A percentile compares a stretch with the other conserved stretches of the same genome.
Evolutionary conservation across 2,113 vertebrate genomes (phyloP).

Genomic region (Chrysemys picta): DNA sequence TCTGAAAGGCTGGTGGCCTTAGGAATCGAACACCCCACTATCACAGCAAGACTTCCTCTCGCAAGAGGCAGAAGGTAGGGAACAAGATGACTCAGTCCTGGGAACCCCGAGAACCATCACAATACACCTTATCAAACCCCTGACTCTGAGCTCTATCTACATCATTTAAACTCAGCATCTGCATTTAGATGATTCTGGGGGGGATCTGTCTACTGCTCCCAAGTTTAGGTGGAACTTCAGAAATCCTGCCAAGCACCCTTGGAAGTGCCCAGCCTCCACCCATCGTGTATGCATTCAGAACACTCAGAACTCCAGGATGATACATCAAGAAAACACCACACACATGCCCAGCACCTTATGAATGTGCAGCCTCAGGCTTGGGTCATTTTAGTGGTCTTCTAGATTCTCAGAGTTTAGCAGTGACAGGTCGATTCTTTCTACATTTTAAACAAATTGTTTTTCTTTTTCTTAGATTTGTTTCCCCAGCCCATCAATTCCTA

Average conservation of each 20-base stretch:
- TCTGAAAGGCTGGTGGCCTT: too few relatives aligned
- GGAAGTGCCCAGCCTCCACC: neutral
- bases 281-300: neutral
- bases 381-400: neutral
- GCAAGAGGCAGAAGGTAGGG: too few relatives aligned
- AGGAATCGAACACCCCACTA: too few relatives aligned
- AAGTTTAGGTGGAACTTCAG: neutral
- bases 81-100: neutral
- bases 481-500: neutral
- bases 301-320: neutral
- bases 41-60: too few relatives aligned
- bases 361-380: neutral
- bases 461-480: neutral
- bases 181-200: neutral
- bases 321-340: neutral
- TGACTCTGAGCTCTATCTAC: neutral
- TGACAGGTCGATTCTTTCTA: neutral
- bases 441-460: neutral
- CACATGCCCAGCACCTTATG: fast-evolving
- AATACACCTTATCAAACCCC: neutral
- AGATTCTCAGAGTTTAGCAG: fast-evolving
- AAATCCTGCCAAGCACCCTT: neutral
- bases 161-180: neutral
- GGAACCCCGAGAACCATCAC: neutral
- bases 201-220: neutral